These are phyloP conservation scores for Micronisus gabar DNA, from an alignment of 2,113 vertebrate genomes.

Conservation along the genomic window DNA sequence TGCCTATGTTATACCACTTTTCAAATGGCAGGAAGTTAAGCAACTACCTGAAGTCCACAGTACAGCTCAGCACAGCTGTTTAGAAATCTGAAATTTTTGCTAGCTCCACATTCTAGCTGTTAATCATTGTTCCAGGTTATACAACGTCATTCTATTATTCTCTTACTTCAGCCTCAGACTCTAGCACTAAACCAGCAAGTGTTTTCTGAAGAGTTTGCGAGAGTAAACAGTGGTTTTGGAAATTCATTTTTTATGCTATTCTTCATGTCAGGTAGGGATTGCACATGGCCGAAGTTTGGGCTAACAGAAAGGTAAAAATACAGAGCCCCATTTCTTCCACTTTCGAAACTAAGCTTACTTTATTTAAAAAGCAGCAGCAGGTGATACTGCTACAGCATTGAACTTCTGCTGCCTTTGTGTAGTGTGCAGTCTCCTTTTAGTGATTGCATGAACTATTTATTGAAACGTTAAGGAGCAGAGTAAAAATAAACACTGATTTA, in stretches of 20 bases:
- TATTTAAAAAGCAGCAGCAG: not conserved
- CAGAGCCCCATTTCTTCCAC: not conserved
- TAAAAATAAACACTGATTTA: not conserved
- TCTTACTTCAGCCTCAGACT: not conserved
- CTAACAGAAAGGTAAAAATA: not conserved
- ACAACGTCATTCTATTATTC: not conserved
- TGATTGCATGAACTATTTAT: not conserved
- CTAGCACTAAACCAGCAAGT: not conserved
- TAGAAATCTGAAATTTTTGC: not conserved
- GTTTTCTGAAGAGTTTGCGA: not conserved
- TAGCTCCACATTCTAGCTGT: not conserved
- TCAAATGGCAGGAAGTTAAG: not conserved
- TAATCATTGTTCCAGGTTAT: not conserved
- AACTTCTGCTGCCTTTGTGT: not conserved
- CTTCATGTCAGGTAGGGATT: not conserved
- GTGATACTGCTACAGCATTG: not conserved
- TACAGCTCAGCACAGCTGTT: not conserved
- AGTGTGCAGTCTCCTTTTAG: not conserved
- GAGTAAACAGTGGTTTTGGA: not conserved
- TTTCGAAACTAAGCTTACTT: not conserved
- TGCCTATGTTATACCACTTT: not conserved
- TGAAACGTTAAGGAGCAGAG: not conserved
- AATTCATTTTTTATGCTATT: not conserved
- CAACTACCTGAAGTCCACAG: not conserved
- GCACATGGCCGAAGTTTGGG: not conserved